Base-by-base conservation (phyloP, 2,888 invertebrate species). In the Rhagophthalmus giganteus region DNA sequence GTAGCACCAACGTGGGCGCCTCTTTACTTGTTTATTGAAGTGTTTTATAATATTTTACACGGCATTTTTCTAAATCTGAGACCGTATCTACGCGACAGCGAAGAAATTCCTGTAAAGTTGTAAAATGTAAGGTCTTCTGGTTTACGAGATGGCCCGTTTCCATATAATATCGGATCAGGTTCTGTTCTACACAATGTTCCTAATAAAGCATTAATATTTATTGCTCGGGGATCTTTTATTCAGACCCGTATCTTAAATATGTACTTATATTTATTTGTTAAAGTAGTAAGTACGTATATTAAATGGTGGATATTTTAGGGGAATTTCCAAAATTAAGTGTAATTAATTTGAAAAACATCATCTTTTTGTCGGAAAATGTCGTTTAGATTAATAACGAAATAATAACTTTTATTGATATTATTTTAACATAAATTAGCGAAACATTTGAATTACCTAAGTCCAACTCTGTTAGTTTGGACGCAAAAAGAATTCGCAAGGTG, bases 51-150 rank as follows among this genome's bases (percentile, higher is more conserved):
- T 53, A 53, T 38, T 53, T 53, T 44, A 54, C 53, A 31, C 7
- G 47, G 16, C 38, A 48, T 46, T 50, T 50, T 54, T 50, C 50
- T 54, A 50, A 46, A 54, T 25, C 46, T 35, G 61, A 64, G 67
- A 65, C 66, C 62, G 67, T 64, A 67, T 61, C 64, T 64, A 62
- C 58, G 62, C 65, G 66, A 66, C 67, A 65, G 63, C 65, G 62
- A 61, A 66, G 65, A 68, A 51, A 67, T 67, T 67, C 66, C 59
- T 64, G 62, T 63, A 61, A 60, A 51, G 49, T 48, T 49, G 57
- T 50, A 57, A 42, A 48, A 49, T 55, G 47, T 52, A 57, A 47
- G 51, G 52, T 51, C 51, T 49, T 57, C 59, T 64, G 61, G 60
- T 65, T 66, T 65, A 65, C 59, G 62, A 62, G 58, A 60, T 62